Evolutionary conservation across 35 echinoderm and acorn worm genomes (phyloP).

Genomic region (Chiridota heheva): DNA sequence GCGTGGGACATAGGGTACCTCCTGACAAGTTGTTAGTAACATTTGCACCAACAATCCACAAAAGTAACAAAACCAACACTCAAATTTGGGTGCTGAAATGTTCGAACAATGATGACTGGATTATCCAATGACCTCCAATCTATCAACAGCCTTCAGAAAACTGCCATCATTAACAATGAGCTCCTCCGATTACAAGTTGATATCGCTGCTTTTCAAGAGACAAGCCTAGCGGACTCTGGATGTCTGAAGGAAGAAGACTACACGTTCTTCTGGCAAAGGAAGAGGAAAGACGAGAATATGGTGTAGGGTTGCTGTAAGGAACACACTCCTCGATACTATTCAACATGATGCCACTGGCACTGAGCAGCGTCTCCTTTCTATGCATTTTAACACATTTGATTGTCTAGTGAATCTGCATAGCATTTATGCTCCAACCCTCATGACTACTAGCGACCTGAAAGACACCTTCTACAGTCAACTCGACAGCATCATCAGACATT

Average conservation of each 20-base stretch:
- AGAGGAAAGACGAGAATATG: not conserved
- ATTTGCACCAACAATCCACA: not conserved
- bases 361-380: not conserved
- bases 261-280: slow-evolving; percentile 46
- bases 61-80: not conserved
- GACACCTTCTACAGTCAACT: slow-evolving; percentile 24
- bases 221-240: slow-evolving; percentile 9
- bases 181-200: slow-evolving; percentile 8
- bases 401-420: slow-evolving; percentile 12
- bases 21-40: not conserved
- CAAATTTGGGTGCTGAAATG: too few relatives aligned
- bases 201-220: slow-evolving; percentile 41
- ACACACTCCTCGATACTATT: not conserved
- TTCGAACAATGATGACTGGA: slow-evolving; percentile 20
- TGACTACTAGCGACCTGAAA: not conserved
- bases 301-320: slow-evolving; percentile 25
- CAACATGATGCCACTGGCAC: not conserved
- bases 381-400: not conserved
- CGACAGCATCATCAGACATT: not conserved
- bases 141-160: not conserved
- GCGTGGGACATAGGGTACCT: not conserved
- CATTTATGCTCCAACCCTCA: slow-evolving; percentile 25
- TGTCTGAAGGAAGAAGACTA: slow-evolving; percentile 8
- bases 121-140: not conserved
- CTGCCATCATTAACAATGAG: slow-evolving; percentile 4